Evolutionary conservation across 2,113 vertebrate species (phyloP).

Genomic region (Hippocampus zosterae): DNA sequence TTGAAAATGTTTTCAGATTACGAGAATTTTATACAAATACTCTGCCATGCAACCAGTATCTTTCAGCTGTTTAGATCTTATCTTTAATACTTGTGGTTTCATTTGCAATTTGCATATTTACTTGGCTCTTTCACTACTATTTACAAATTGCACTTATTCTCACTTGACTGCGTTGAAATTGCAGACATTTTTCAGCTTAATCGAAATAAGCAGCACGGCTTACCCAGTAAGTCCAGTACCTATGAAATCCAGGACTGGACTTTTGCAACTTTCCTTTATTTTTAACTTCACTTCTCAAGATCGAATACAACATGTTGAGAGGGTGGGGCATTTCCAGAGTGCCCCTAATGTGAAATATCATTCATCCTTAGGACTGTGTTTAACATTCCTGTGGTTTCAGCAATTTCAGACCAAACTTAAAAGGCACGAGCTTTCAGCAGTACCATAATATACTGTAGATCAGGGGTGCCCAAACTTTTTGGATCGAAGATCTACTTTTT

Average conservation of each 20-base stretch:
- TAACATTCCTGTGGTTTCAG: constrained; percentile 70
- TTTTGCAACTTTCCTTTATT: constrained; percentile 1
- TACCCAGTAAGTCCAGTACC: neutral
- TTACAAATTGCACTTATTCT: neutral
- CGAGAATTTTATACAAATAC: too few relatives aligned
- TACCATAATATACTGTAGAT: constrained; percentile 30
- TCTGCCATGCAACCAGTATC: neutral
- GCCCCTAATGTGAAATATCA: constrained; percentile 40
- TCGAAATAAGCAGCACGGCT: neutral
- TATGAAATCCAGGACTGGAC: constrained; percentile 2
- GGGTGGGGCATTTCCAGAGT: constrained; percentile 48
- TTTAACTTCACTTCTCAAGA: constrained; percentile 14
- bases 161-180: neutral
- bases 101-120: constrained; percentile 27
- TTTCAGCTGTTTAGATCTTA: constrained; percentile 4
- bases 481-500: too few relatives aligned
- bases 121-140: constrained; percentile 20
- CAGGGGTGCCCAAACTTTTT: too few relatives aligned
- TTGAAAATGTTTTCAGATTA: too few relatives aligned
- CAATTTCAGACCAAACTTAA: constrained; percentile 53
- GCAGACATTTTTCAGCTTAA: neutral
- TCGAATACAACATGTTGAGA: constrained; percentile 36
- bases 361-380: constrained; percentile 56
- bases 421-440: constrained; percentile 50
- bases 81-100: constrained; percentile 28